Evolutionary conservation across 2,113 vertebrate genomes (phyloP), one percentile per base, ranked within the genome.

Genomic region (Myrmecophaga tridactyla): DNA sequence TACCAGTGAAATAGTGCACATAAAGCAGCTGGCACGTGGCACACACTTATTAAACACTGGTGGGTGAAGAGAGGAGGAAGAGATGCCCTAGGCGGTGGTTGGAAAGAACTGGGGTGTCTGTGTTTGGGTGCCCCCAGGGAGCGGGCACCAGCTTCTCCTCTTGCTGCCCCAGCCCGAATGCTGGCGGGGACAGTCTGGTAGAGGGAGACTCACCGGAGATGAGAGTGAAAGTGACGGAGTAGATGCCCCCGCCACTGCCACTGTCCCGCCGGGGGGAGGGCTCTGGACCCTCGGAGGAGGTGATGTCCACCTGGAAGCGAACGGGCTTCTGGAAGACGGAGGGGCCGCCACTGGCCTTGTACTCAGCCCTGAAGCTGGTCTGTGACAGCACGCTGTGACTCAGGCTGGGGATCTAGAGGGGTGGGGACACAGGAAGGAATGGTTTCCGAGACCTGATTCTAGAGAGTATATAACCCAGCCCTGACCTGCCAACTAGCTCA

Each of bases 311-410:
- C 97, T 99, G 99, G 98, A 99, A 99, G 97, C 99, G 99, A 97
- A 99, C 99, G 4, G 99, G 99, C 97, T 99, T 99, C 98, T 99
- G 99, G 99, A 99, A 99, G 98, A 99, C 99, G 83, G 99, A 99
- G 39, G 99, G 99, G 92, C 99, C 99, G 17, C 98, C 99, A 20
- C 99, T 99, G 97, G 99, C 98, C 97, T 99, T 99, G 97, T 99
- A 99, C 96, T 99, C 99, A 31, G 99, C 99, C 97, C 99, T 98
- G 98, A 99, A 99, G 98, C 99, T 99, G 97, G 99, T 99, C 98
- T 99, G 99, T 43, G 99, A 99, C 97, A 99, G 98, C 94, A 99
- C 99, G 70, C 99, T 99, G 98, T 99, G 99, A 97, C 99, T 99
- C 99, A 99, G 98, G 67, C 99, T 99, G n/a, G 99, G 99, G 97